These are phyloP conservation scores for Neodiprion virginianus DNA, from an alignment of 1,140 invertebrate genomes.

Conservation along the genomic window DNA sequence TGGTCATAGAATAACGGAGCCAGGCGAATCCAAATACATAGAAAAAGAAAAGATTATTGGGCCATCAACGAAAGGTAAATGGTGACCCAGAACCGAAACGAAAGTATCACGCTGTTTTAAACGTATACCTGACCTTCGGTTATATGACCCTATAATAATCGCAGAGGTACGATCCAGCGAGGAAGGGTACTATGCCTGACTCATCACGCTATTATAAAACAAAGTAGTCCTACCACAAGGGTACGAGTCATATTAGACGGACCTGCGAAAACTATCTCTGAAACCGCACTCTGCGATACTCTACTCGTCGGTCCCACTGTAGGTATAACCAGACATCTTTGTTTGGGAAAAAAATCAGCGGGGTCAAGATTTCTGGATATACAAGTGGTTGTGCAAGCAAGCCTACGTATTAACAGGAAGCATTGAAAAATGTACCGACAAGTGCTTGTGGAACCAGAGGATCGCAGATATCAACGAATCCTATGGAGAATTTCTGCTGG, in stretches of 20 bases:
- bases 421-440: conserved; percentile 56
- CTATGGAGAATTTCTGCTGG: conserved; percentile 38
- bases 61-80: conserved; percentile 30
- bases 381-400: conserved; percentile 25
- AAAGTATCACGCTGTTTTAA: conserved; percentile 44
- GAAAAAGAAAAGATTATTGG: conserved; percentile 27
- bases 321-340: conserved; percentile 33
- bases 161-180: conserved; percentile 4
- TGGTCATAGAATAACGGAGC: not conserved
- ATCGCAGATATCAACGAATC: conserved; percentile 46
- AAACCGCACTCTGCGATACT: not conserved
- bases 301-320: too few relatives aligned
- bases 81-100: conserved; percentile 34
- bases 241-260: conserved; percentile 49
- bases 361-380: too few relatives aligned
- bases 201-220: conserved; percentile 50
- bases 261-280: conserved; percentile 31
- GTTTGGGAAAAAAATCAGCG: too few relatives aligned
- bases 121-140: conserved; percentile 45
- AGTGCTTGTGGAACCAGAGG: conserved; percentile 38
- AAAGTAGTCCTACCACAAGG: conserved; percentile 37
- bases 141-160: conserved; percentile 46
- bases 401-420: conserved; percentile 45
- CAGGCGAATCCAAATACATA: conserved; percentile 32
- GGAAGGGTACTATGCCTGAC: conserved; percentile 41